Conservation (phyloP, 2,888 invertebrate species). For the Luffia ferchaultella region DNA sequence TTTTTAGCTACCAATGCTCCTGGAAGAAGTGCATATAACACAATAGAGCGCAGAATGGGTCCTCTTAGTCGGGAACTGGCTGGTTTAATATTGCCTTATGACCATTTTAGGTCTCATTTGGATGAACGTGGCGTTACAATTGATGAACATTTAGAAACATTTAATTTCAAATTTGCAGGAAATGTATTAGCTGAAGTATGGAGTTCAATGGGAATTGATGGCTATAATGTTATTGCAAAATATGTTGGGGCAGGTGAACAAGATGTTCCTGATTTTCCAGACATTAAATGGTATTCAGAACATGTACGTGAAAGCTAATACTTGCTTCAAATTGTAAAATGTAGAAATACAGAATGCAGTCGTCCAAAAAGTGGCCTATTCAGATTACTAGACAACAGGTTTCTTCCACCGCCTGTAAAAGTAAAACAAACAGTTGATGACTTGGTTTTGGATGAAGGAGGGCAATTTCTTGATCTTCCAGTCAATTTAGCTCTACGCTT, state of each 20-base stretch:
- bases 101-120: slow-evolving; percentile 8
- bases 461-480: slow-evolving; percentile 18
- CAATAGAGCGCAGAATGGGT: slow-evolving; percentile 16
- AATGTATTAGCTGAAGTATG: slow-evolving; percentile 8
- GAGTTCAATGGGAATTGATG: slow-evolving; percentile 9
- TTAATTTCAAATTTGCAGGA: slow-evolving; percentile 8
- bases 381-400: slow-evolving; percentile 17
- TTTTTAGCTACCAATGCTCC: slow-evolving; percentile 28
- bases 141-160: slow-evolving; percentile 23
- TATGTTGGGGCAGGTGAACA: not conserved
- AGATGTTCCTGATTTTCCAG: not conserved
- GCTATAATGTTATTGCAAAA: slow-evolving; percentile 2
- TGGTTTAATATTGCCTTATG: slow-evolving; percentile 13
- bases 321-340: slow-evolving; percentile 15
- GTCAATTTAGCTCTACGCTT: slow-evolving; percentile 21
- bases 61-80: slow-evolving; percentile 15
- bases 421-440: slow-evolving; percentile 17
- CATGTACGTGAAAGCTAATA: not conserved
- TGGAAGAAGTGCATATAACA: slow-evolving; percentile 21
- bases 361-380: slow-evolving; percentile 18
- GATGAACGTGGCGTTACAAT: slow-evolving; percentile 19
- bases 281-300: slow-evolving; percentile 1
- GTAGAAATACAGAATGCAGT: slow-evolving; percentile 18
- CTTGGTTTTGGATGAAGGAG: slow-evolving; percentile 17
- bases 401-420: slow-evolving; percentile 16